A percentile compares a stretch with the other conserved stretches of the same genome.
phyloP scores from a whole-genome alignment of 1,140 invertebrate genomes.

The Plutomurus gul region DNA sequence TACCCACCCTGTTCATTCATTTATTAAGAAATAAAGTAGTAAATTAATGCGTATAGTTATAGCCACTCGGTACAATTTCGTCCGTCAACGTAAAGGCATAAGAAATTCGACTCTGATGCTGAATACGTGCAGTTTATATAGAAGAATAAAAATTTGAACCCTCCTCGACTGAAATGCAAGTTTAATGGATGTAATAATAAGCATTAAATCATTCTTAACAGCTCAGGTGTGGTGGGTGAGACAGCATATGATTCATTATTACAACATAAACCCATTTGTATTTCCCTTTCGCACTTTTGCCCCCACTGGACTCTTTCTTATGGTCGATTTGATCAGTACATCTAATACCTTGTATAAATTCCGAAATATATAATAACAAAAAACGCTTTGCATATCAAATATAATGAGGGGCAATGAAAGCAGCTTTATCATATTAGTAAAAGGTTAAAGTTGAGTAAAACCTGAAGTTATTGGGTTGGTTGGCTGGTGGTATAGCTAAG shows the following conservation, averaged over 20 bases:
- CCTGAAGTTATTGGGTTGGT: too few species aligned
- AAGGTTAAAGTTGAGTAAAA: slow-evolving; percentile 1
- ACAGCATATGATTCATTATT: slow-evolving; percentile 29
- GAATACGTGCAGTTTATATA: too few species aligned
- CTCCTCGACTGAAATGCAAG: neutral
- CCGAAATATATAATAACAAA: too few species aligned
- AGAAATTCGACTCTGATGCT: too few species aligned
- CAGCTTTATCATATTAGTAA: neutral
- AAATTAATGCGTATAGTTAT: too few species aligned
- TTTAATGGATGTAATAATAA: neutral
- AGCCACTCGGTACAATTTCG: too few species aligned
- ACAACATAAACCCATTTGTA: slow-evolving; percentile 17
- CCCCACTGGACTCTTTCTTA: neutral
- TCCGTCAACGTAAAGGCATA: too few species aligned
- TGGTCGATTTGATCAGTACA: neutral
- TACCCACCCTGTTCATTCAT: too few species aligned
- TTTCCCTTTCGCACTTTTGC: slow-evolving; percentile 19
- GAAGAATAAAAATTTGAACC: neutral
- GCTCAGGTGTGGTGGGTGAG: slow-evolving; percentile 12
- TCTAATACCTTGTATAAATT: too few species aligned
- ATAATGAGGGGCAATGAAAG: neutral
- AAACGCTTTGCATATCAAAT: neutral
- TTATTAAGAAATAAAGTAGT: too few species aligned
- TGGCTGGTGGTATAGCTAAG: too few species aligned
- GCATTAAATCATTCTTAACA: slow-evolving; percentile 15